Percentiles rank a stretch among this genome's conserved stretches.
Evolutionary conservation across 1,140 invertebrate species (phyloP).

Genomic region (Ceratina japonica): DNA sequence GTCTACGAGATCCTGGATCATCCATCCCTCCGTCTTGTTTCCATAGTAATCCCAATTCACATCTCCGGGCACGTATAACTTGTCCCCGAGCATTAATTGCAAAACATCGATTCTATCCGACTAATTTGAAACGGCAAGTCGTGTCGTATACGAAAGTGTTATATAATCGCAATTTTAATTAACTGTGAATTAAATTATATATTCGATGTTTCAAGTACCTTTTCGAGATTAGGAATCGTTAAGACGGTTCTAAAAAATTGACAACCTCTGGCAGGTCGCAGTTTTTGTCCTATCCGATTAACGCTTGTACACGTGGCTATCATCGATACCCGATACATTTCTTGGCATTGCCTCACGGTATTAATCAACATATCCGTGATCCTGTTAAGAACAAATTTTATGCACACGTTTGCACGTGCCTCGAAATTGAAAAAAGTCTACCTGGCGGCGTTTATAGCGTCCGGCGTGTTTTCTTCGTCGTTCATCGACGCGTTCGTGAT

Average conservation of each 20-base stretch:
- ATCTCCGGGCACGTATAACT: conserved; percentile 76
- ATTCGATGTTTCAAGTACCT: conserved; percentile 30
- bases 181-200: too few species aligned
- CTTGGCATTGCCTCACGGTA: conserved; percentile 79
- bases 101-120: conserved; percentile 82
- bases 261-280: conserved; percentile 82
- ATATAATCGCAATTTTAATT: neutral
- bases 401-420: conserved; percentile 47
- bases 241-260: conserved; percentile 85
- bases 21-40: conserved; percentile 86
- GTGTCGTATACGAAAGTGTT: conserved; percentile 18
- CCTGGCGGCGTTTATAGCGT: conserved; percentile 81
- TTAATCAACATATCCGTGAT: conserved; percentile 81
- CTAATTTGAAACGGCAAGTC: conserved; percentile 73
- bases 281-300: conserved; percentile 81
- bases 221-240: conserved; percentile 77
- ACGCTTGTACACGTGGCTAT: conserved; percentile 82
- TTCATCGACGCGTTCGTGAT: conserved; percentile 71
- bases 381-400: conserved; percentile 66
- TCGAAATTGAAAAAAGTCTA: conserved; percentile 51
- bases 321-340: conserved; percentile 80
- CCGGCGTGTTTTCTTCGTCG: conserved; percentile 80
- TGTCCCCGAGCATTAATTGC: conserved; percentile 81
- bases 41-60: conserved; percentile 81
- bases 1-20: conserved; percentile 84